Conservation (phyloP, 2,113 vertebrate genomes). For the Tetraodon nigroviridis region DNA sequence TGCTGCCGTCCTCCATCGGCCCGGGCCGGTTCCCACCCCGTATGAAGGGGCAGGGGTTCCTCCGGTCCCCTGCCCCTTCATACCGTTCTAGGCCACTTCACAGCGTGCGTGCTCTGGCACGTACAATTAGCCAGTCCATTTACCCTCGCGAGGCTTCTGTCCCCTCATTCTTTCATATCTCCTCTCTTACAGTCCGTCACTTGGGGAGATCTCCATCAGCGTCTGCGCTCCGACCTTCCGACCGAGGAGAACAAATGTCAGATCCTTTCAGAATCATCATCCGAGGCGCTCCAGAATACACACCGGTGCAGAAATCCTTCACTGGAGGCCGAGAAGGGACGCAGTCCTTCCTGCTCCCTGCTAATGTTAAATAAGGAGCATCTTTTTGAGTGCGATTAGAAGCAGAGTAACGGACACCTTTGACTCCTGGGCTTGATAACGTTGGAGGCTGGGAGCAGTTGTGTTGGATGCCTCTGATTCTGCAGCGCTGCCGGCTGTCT, state of each 20-base stretch:
- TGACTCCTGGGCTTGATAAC: conserved; percentile 14
- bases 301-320: conserved; percentile 10
- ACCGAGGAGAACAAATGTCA: conserved; percentile 25
- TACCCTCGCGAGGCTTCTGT: conserved; percentile 17
- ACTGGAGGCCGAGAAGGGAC: background rate
- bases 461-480: no score
- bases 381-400: conserved; percentile 30
- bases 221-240: conserved; percentile 8
- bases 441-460: no score
- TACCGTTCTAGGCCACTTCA: conserved; percentile 43
- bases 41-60: no score
- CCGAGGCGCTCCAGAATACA: conserved; percentile 15
- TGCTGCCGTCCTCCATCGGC: background rate
- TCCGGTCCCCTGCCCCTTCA: conserved; percentile 9
- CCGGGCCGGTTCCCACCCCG: background rate
- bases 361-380: conserved; percentile 34
- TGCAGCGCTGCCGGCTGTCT: no score
- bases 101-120: conserved; percentile 13
- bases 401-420: conserved; percentile 13
- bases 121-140: conserved; percentile 43
- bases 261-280: conserved; percentile 45
- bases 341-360: conserved; percentile 10
- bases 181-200: conserved; percentile 41
- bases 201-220: background rate
- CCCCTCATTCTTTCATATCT: conserved; percentile 37